Evolutionary conservation across 2,888 invertebrate species (phyloP), one percentile per base, ranked within the genome.

Genomic region (Ophioninae sp.): DNA sequence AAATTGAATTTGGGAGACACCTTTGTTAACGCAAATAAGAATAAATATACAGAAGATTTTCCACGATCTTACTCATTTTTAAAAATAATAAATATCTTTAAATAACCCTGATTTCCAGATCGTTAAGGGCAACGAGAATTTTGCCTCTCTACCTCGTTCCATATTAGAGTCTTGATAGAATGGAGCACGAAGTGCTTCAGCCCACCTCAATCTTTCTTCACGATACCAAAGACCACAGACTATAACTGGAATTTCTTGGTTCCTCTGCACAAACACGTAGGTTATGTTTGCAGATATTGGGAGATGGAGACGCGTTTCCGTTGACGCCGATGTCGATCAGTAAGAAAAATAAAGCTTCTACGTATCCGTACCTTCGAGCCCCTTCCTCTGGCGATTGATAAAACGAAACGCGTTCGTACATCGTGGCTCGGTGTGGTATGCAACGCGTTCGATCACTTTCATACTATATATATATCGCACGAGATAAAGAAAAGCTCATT

Each of bases 401-500:
- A 59, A 39, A 44, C 59, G 8, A 20, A 59, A 72, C 21, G 21
- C 30, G 21, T 39, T 39, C 59, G n/a, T 61, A 59, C 59, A 59
- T 72, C 21, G 57, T 39, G 21, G 13, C 17, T 17, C n/a, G 3
- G 7, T 20, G 17, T 13, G 6, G 7, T 37, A 39, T 64, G n/a
- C 8, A 39, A 2, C 8, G 62, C 17, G 41, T 41, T 23, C 23
- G 41, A 76, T 76, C 57, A 59, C 67, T 76, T 41, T 57, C 8
- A 57, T 39, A 67, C 56, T 59, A 76, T 30, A 44, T 41, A 50
- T 39, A 44, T 23, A 37, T 23, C 6, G 44, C 61, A 56, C 41
- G 44, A 77, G 68, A 68, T 68, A 68, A 77, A 68, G 68, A 44
- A 41, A 44, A 68, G 76, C 44, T 59, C 67, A 30, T 77, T 77